Evolutionary conservation across 2,888 invertebrate species (phyloP).

Genomic region (Malthinus seriepunctatus): DNA sequence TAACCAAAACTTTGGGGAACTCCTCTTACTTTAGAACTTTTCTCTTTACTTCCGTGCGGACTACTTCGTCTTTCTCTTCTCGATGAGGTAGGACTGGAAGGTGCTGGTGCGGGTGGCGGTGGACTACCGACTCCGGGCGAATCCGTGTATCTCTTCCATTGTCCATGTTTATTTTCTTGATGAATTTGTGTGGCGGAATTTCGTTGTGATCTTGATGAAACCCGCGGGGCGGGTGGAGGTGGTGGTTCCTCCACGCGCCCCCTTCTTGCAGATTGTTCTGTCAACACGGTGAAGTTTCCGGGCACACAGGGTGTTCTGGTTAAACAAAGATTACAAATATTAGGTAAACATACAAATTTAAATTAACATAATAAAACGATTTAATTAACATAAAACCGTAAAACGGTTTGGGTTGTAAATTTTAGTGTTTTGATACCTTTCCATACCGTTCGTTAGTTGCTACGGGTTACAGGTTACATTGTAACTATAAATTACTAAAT

Average conservation of each 20-base stretch:
- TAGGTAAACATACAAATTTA: neutral
- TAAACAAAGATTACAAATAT: slow-evolving; percentile 22
- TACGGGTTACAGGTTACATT: too few relatives aligned
- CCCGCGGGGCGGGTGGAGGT: slow-evolving; percentile 52
- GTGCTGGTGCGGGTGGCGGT: slow-evolving; percentile 60
- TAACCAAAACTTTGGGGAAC: slow-evolving; percentile 86
- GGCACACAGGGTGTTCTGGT: slow-evolving; percentile 42
- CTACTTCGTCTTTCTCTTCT: slow-evolving; percentile 53
- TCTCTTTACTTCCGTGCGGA: slow-evolving; percentile 56
- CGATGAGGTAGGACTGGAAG: slow-evolving; percentile 51
- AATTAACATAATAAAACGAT: neutral
- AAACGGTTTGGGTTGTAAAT: too few relatives aligned
- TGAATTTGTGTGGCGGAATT: slow-evolving; percentile 39
- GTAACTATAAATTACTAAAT: too few relatives aligned
- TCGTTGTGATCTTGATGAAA: slow-evolving; percentile 41
- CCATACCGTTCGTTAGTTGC: too few relatives aligned
- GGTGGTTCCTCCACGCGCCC: slow-evolving; percentile 57
- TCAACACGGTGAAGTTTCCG: slow-evolving; percentile 60
- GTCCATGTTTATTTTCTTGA: slow-evolving; percentile 48
- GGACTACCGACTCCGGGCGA: slow-evolving; percentile 67
- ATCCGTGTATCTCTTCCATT: slow-evolving; percentile 69
- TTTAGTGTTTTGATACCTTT: too few relatives aligned
- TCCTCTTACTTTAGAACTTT: slow-evolving; percentile 65
- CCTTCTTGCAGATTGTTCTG: slow-evolving; percentile 62
- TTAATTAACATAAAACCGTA: too few relatives aligned